Evolutionary conservation across 2,113 vertebrate genomes (phyloP).

Genomic region (Aleadryas rufinucha): DNA sequence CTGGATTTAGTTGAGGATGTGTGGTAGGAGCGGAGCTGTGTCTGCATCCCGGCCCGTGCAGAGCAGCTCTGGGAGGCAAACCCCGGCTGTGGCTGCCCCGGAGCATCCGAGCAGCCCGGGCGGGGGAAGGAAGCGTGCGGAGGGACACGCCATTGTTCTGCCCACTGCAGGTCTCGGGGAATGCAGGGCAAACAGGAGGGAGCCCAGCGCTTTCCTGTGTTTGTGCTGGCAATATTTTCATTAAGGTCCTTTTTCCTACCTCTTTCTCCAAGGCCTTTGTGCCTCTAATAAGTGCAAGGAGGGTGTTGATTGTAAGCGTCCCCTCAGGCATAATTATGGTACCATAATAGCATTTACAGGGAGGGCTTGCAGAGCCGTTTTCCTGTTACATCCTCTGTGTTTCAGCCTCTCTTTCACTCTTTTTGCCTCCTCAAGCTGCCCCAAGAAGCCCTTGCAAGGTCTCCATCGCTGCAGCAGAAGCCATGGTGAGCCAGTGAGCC

Average conservation of each 20-base stretch:
- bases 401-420: neutral
- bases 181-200: neutral
- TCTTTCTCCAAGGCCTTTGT: neutral
- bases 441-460: neutral
- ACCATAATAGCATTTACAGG: neutral
- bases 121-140: neutral
- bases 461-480: neutral
- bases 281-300: neutral
- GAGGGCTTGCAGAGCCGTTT: neutral
- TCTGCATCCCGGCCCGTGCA: neutral
- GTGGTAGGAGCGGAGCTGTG: neutral
- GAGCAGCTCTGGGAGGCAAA: neutral
- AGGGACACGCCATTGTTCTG: constrained; percentile 13
- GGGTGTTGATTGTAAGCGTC: neutral
- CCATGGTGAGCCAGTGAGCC: neutral
- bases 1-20: rapidly evolving
- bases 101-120: neutral
- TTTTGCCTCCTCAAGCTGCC: neutral
- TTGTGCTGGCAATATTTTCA: constrained; percentile 13
- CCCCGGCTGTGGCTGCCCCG: rapidly evolving
- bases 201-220: constrained; percentile 27
- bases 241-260: neutral
- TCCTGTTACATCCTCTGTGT: neutral
- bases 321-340: neutral
- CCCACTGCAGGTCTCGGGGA: neutral